phyloP scores from a whole-genome alignment of 2,888 invertebrate genomes.

The Philereme transversata region DNA sequence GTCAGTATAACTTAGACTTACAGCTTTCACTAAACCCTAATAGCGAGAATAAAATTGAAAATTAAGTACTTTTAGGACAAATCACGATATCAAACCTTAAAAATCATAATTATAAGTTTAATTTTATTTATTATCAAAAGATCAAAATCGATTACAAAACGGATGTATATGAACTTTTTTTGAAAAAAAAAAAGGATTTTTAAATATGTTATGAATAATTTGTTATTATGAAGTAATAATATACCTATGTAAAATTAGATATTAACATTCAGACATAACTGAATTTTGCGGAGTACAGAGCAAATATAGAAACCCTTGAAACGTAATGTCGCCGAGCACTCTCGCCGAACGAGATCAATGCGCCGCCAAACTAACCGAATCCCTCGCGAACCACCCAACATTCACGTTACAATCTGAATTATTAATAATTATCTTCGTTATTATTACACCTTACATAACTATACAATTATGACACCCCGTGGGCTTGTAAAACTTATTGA shows the following conservation, averaged over 20 bases:
- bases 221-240: not conserved
- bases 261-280: slow-evolving; percentile 7
- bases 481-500: slow-evolving; percentile 70
- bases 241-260: not conserved
- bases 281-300: slow-evolving; percentile 5
- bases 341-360: slow-evolving; percentile 21
- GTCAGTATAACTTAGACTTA: slow-evolving; percentile 11
- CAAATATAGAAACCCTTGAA: slow-evolving; percentile 16
- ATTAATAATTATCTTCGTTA: slow-evolving; percentile 53
- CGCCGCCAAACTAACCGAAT: slow-evolving; percentile 34
- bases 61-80: slow-evolving; percentile 57
- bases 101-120: slow-evolving; percentile 49
- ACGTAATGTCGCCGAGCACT: slow-evolving; percentile 17
- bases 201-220: slow-evolving; percentile 2
- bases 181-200: too few species aligned
- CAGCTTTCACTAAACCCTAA: slow-evolving; percentile 57
- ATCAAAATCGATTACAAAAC: slow-evolving; percentile 24
- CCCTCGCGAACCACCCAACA: slow-evolving; percentile 42
- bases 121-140: slow-evolving; percentile 24
- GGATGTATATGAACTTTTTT: slow-evolving; percentile 1
- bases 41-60: slow-evolving; percentile 61
- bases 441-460: slow-evolving; percentile 75
- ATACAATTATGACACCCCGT: slow-evolving; percentile 68
- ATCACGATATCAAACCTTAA: slow-evolving; percentile 72
- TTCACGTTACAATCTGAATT: slow-evolving; percentile 45